Base-by-base conservation (phyloP, 2,888 invertebrate genomes). In the Ophion slaviceki region DNA sequence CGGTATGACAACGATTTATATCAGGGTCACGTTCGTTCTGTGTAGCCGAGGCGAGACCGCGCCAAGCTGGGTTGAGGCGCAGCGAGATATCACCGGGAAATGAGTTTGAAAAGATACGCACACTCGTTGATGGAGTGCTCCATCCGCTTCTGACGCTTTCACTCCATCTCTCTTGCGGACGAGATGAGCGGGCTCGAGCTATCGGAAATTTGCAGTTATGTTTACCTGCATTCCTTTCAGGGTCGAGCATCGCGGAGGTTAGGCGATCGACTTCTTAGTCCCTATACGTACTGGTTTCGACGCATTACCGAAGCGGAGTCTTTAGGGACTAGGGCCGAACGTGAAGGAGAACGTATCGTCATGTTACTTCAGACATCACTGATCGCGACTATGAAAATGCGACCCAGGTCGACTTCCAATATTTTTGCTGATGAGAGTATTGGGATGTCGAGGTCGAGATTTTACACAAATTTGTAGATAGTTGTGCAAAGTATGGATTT, bases 151-250 rank as follows among this genome's bases (percentile, higher is more conserved):
- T 64, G 32, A 59, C n/a, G 24, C 77, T 45, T 32, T 59, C n/a
- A 17, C 53, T 57, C 40, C 17, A 36, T 57, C 61, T 45, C 36
- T 62, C 59, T 70, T 70, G 28, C 61, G 71, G n/a, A 45, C 61
- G 32, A 77, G 86, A 70, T 80, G 82, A 82, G 67, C 80, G 76
- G 61, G 71, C 77, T 83, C 83, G 77, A 87, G 88, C 86, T 89
- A 88, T 90, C 92, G 92, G 92, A 92, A 92, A 92, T 92, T 92
- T 91, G 91, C 92, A 92, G 92, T 92, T 92, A 86, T 78, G 76
- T 68, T 81, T 81, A 92, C 89, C 89, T 90, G 89, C 90, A 90
- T 92, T 91, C 91, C 91, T 91, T 88, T 80, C 90, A 91, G 91
- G 90, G 89, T 90, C 91, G 89, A 88, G 82, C 87, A 82, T 78